Base-by-base conservation (phyloP, 2,888 invertebrate species). In the Deilephila porcellus region DNA sequence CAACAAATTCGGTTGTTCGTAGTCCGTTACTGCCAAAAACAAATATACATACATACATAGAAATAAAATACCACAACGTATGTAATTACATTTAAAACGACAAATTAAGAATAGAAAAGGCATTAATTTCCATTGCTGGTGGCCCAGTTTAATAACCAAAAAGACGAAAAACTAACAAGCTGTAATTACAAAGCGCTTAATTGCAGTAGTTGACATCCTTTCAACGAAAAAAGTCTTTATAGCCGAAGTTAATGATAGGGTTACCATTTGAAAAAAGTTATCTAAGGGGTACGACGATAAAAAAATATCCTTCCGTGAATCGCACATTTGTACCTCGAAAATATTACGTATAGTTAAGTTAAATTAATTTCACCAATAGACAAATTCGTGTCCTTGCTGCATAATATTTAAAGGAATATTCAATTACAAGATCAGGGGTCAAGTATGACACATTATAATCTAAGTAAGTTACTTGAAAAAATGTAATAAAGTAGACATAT, bases 401-500 rank as follows among this genome's bases (percentile, higher is more conserved):
- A 20, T 45, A 14, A 45, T 4, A 14, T 64, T 11, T 4, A 45
- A 8, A 52, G 25, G 17, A 45, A 25, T 25, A 67, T 52, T 17
- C 17, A 52, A 17, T 20, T 67, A 52, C 0, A 25, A 71, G 74
- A 72, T 78, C 77, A 81, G 81, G 80, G 81, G 80, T 82, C 81
- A 83, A 82, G 81, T 81, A 82, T 80, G 73, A 76, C 76, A 75
- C 76, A 82, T 81, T 82, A 82, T 85, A 84, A 85, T 86, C 82
- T 81, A 80, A 85, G 83, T 82, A 82, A 85, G 83, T 85, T 83
- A 86, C 85, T 90, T 87, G 86, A 89, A 91, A 90, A 89, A 93
- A 93, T 93, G 91, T 94, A 93, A 94, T 94, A 93, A 93, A 89
- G 91, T 88, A 84, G 87, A 90, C 90, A 93, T 92, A 92, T 91